A percentile compares a stretch with the other conserved stretches of the same genome.
These are phyloP conservation scores for Silurus meridionalis DNA, from an alignment of 2,113 vertebrate genomes.

Conservation along the genomic window DNA sequence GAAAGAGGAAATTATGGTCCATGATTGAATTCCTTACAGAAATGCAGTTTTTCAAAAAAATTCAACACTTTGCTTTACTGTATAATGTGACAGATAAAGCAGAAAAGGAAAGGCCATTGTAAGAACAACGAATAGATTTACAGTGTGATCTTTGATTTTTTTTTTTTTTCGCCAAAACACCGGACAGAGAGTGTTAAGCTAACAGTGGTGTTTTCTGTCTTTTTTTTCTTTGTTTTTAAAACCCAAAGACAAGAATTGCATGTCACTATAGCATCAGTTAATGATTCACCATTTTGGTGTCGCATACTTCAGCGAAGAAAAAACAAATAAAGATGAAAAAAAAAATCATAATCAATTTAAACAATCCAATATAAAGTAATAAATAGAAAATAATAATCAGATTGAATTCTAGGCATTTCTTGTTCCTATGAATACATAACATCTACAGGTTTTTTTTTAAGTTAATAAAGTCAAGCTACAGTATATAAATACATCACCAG, in stretches of 20 bases:
- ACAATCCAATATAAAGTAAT: slow-evolving; percentile 83
- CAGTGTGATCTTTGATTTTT: slow-evolving; percentile 79
- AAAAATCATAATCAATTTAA: slow-evolving; percentile 64
- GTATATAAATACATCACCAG: slow-evolving; percentile 99
- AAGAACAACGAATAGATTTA: slow-evolving; percentile 76
- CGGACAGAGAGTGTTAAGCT: slow-evolving; percentile 85
- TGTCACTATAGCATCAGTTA: slow-evolving; percentile 92
- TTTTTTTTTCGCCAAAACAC: slow-evolving; percentile 77
- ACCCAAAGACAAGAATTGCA: slow-evolving; percentile 82
- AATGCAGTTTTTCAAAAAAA: slow-evolving; percentile 61
- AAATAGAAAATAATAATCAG: slow-evolving; percentile 85
- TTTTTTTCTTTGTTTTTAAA: slow-evolving; percentile 73
- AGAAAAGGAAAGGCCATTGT: slow-evolving; percentile 78
- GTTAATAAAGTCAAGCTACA: slow-evolving; percentile 98
- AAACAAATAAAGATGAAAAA: slow-evolving; percentile 62
- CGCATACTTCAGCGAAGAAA: slow-evolving; percentile 86
- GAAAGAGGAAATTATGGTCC: slow-evolving; percentile 72
- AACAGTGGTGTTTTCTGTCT: slow-evolving; percentile 78
- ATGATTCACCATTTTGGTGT: slow-evolving; percentile 93
- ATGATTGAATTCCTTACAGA: slow-evolving; percentile 75
- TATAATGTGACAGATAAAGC: slow-evolving; percentile 84
- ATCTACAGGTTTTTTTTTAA: slow-evolving; percentile 87
- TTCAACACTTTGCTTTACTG: slow-evolving; percentile 73
- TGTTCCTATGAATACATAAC: slow-evolving; percentile 98
- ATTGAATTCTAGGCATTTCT: slow-evolving; percentile 85